Percentiles rank a stretch among this genome's conserved stretches.
phyloP scores from a whole-genome alignment of 2,113 vertebrate species.

The Ictidomys tridecemlineatus region DNA sequence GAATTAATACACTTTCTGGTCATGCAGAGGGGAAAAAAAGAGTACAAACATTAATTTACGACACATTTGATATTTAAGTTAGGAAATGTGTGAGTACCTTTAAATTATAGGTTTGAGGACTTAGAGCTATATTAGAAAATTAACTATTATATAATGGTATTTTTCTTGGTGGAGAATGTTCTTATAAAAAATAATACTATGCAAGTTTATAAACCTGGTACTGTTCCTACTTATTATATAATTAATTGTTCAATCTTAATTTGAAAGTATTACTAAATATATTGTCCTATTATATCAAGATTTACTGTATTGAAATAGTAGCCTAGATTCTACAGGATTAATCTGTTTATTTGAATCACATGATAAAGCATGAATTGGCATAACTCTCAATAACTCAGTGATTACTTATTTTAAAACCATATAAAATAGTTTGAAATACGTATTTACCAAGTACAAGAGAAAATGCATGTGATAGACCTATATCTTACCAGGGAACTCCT shows the following conservation, averaged over 20 bases:
- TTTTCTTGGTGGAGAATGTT: background rate
- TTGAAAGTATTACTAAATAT: background rate
- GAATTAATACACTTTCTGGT: background rate
- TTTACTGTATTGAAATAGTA: background rate
- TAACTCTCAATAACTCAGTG: background rate
- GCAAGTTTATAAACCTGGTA: background rate
- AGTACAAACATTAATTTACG: background rate
- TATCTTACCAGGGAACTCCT: background rate
- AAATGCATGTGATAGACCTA: background rate
- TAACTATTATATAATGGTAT: background rate
- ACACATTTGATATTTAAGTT: background rate
- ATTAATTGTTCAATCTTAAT: background rate
- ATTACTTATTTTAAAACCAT: slow-evolving; percentile 36
- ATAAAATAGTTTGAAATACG: background rate
- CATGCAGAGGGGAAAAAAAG: background rate
- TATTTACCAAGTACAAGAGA: background rate
- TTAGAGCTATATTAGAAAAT: background rate
- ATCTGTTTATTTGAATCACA: background rate
- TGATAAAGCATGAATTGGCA: background rate
- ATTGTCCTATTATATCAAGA: background rate
- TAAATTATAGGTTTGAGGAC: background rate
- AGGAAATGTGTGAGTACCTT: background rate
- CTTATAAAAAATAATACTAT: background rate
- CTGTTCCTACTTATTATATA: background rate
- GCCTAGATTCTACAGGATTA: background rate